Conservation (phyloP, 2,113 vertebrate species). For the Ptychochromis oligacanthus region DNA sequence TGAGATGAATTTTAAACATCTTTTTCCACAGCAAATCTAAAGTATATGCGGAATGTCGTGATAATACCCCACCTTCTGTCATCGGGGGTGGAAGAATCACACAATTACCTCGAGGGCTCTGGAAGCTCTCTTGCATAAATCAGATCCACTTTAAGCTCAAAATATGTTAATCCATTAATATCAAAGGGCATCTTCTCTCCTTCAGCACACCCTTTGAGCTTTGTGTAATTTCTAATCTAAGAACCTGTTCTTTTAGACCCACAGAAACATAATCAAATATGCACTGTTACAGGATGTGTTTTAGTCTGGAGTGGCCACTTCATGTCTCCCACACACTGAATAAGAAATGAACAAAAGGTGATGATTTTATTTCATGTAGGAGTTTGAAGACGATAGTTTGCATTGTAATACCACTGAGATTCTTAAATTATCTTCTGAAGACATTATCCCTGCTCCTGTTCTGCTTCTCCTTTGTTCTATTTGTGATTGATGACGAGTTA, state of each 20-base stretch:
- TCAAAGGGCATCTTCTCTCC: slow-evolving; percentile 35
- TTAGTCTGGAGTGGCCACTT: slow-evolving; percentile 9
- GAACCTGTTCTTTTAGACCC: slow-evolving; percentile 15
- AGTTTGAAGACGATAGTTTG: slow-evolving; percentile 29
- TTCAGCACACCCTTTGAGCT: slow-evolving; percentile 21
- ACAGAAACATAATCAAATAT: neutral
- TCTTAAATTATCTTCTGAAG: neutral
- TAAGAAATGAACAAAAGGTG: neutral
- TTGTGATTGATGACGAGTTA: neutral
- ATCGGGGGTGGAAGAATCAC: slow-evolving; percentile 31
- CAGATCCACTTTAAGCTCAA: slow-evolving; percentile 42
- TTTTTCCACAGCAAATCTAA: slow-evolving; percentile 4
- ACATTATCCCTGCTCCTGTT: neutral
- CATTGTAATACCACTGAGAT: neutral
- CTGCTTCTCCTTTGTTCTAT: neutral
- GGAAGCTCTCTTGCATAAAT: slow-evolving; percentile 51
- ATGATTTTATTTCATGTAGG: slow-evolving; percentile 29
- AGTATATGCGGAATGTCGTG: neutral
- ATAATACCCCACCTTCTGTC: slow-evolving; percentile 23
- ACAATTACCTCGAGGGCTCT: slow-evolving; percentile 28
- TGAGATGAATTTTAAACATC: slow-evolving; percentile 8
- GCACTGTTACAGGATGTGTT: slow-evolving; percentile 1
- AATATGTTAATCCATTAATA: slow-evolving; percentile 56
- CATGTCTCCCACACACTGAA: slow-evolving; percentile 28
- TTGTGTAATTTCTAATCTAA: slow-evolving; percentile 4